A percentile compares a stretch with the other conserved stretches of the same genome.
Conservation (phyloP, 1,140 invertebrate genomes). For the Lasioglossum baleicum region DNA sequence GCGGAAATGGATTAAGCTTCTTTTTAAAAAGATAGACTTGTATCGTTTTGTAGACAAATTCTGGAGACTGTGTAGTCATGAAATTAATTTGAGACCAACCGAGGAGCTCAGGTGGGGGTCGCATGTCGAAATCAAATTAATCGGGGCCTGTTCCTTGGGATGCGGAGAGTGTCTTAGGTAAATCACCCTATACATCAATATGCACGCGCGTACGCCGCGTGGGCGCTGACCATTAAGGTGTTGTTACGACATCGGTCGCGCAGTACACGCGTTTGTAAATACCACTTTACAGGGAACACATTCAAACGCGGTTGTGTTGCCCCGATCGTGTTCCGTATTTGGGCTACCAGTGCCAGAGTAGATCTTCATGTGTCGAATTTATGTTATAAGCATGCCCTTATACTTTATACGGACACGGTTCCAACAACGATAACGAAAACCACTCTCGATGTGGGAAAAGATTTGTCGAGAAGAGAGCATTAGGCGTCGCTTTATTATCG, state of each 20-base stretch:
- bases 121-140: not conserved
- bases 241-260: constrained; percentile 57
- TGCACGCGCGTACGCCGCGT: constrained; percentile 47
- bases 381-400: not conserved
- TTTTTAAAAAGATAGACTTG: no score
- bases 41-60: no score
- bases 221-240: constrained; percentile 58
- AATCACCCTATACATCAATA: constrained; percentile 42
- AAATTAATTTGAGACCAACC: no score
- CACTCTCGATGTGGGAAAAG: no score
- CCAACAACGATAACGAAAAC: not conserved
- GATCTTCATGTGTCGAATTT: constrained; percentile 7
- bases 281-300: constrained; percentile 41
- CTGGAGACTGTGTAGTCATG: no score
- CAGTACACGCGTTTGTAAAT: constrained; percentile 41
- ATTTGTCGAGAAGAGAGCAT: no score
- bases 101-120: no score
- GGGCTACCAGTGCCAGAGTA: constrained; percentile 20
- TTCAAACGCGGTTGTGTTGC: constrained; percentile 24
- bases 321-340: constrained; percentile 37
- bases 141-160: not conserved
- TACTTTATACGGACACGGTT: not conserved
- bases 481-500: no score
- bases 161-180: constrained; percentile 3
- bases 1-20: no score